Percentiles rank a stretch among this genome's conserved stretches.
Conservation (phyloP, 23 tunicate genomes). For the Trididemnum clinides region DNA sequence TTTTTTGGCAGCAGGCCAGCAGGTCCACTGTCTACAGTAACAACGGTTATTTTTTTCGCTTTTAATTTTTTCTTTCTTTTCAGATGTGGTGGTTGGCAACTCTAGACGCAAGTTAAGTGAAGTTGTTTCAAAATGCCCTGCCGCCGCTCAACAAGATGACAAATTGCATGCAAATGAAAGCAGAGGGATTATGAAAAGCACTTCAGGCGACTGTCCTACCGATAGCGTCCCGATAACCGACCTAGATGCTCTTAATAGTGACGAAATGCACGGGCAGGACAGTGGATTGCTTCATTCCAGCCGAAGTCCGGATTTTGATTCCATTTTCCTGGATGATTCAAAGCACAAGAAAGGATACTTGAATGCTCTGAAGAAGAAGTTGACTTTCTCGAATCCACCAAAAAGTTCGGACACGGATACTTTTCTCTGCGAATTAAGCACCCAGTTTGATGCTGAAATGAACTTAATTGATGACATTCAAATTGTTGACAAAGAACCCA, state of each 20-base stretch:
- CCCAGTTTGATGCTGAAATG: slow-evolving; percentile 84
- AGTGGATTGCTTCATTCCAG: background rate
- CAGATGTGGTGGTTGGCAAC: too few species aligned
- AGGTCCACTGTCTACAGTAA: too few species aligned
- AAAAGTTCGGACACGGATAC: slow-evolving; percentile 86
- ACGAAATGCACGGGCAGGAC: background rate
- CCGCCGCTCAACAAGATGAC: too few species aligned
- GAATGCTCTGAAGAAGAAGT: slow-evolving; percentile 48
- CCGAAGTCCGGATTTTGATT: slow-evolving; percentile 4
- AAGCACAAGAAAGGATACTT: slow-evolving; percentile 45
- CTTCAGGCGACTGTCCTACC: too few species aligned
- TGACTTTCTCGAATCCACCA: slow-evolving; percentile 78
- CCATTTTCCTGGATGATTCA: slow-evolving; percentile 33
- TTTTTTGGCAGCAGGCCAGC: too few species aligned
- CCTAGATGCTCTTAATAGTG: background rate
- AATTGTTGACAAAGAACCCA: slow-evolving; percentile 36
- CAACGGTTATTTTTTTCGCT: too few species aligned
- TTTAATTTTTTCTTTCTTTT: too few species aligned
- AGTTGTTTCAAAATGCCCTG: too few species aligned
- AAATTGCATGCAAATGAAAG: too few species aligned
- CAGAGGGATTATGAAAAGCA: too few species aligned
- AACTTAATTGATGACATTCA: slow-evolving; percentile 70
- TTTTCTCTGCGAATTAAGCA: slow-evolving; percentile 74
- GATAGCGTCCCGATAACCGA: too few species aligned
- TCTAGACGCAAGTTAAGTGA: too few species aligned